A percentile compares a stretch with the other conserved stretches of the same genome.
These are phyloP conservation scores for Diploptera punctata DNA, from an alignment of 2,888 invertebrate genomes.

Conservation along the genomic window DNA sequence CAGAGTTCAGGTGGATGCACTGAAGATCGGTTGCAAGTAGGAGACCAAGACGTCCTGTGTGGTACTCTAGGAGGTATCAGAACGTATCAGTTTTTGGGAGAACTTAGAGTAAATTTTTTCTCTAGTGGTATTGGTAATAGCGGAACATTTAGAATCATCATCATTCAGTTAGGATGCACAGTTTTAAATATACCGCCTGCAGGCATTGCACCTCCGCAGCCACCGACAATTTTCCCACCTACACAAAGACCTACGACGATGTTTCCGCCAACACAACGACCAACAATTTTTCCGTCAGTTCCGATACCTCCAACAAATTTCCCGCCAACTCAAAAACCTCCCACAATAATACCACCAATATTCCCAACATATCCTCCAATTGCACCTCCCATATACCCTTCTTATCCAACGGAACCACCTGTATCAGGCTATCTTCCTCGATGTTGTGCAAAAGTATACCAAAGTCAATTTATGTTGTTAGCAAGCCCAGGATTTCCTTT, in stretches of 20 bases:
- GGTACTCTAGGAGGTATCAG: constrained; percentile 58
- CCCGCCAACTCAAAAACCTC: not conserved
- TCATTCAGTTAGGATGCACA: not conserved
- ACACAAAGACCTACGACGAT: too few species aligned
- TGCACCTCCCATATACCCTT: not conserved
- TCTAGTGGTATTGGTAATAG: constrained; percentile 51
- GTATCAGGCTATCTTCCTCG: not conserved
- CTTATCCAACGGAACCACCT: not conserved
- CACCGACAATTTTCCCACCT: not conserved
- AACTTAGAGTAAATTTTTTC: constrained; percentile 57
- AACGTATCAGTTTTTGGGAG: constrained; percentile 57
- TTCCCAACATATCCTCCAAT: not conserved
- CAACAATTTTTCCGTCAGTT: not conserved
- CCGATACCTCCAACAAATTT: not conserved
- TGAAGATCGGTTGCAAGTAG: constrained; percentile 61
- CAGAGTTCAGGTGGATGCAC: constrained; percentile 58
- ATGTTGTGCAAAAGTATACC: constrained; percentile 26
- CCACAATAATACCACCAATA: not conserved
- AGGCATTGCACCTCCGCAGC: not conserved
- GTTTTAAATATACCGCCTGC: not conserved
- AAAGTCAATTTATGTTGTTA: constrained; percentile 46
- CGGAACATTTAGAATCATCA: constrained; percentile 56
- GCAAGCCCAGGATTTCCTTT: constrained; percentile 65
- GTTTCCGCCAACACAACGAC: not conserved
- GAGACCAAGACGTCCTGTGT: constrained; percentile 58